Conservation (phyloP, 1,140 invertebrate species). For the Spodoptera litura region DNA sequence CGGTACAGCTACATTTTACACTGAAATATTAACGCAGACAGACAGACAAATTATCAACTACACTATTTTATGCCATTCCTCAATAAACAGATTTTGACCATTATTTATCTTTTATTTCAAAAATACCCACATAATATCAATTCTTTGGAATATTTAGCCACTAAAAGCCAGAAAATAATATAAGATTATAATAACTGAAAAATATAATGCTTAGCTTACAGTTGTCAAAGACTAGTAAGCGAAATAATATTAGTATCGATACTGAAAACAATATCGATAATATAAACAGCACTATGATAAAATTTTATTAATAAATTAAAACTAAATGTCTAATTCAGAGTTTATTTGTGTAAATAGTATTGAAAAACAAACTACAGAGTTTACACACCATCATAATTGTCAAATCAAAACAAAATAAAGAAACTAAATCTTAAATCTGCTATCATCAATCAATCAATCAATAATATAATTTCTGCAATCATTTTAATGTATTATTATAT, state of each 20-base stretch:
- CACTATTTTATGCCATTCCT: conserved; percentile 64
- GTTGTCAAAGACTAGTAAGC: neutral
- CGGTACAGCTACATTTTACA: conserved; percentile 43
- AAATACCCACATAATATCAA: neutral
- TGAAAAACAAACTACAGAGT: neutral
- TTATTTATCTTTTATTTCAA: conserved; percentile 42
- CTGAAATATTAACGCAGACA: conserved; percentile 41
- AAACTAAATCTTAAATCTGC: neutral
- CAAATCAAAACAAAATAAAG: neutral
- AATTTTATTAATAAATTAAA: conserved; percentile 1
- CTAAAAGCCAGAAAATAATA: neutral
- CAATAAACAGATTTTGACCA: conserved; percentile 60
- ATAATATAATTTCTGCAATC: conserved; percentile 1
- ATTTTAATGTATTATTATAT: neutral
- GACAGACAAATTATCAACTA: conserved; percentile 43
- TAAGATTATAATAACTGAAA: neutral
- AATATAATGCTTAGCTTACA: neutral
- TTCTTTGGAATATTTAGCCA: neutral
- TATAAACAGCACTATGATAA: neutral
- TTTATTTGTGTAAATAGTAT: neutral
- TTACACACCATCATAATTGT: neutral
- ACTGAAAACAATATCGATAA: neutral
- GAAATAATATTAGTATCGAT: neutral
- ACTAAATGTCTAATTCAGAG: conserved; percentile 9
- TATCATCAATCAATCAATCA: conserved; percentile 5